Evolutionary conservation across 1,140 invertebrate genomes (phyloP), one percentile per base, ranked within the genome.

Genomic region (Cryptotermes secundus): DNA sequence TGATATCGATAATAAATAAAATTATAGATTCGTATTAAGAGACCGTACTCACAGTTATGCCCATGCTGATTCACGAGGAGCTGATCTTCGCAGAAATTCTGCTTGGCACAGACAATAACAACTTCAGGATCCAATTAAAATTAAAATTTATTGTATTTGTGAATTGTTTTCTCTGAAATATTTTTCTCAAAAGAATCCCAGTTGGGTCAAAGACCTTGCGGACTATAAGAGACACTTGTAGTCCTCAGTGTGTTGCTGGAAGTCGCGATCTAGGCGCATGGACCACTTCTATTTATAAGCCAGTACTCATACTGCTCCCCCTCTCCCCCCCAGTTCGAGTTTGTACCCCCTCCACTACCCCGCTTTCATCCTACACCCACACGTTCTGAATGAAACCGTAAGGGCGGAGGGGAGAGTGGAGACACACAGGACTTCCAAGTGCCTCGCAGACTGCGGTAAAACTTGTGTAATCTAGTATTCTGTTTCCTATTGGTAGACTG

Each of bases 381-480:
- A 91, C 92, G 90, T 91, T 91, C 91, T 92, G 90, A 92, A 93
- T 92, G 92, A 92, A 92, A 86, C 86, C 83, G 79, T 85, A 80
- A 88, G 72, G 88, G 87, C 84, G 42, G 86, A 81, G 83, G 3
- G 84, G 49, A 85, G 83, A 83, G 84, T 31, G 10, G 53, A 26
- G 83, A 87, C 82, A 79, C 80, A 36, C n/a, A 53, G 65, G 34
- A 49, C 85, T 34, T 38, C 86, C 45, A 79, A 72, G 59, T 31
- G 59, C 59, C 59, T 26, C 59, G 59, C 59, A 72, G 31, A 72
- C 59, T 72, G 59, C 59, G 59, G n/a, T 14, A 72, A 72, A 72
- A 72, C 26, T 72, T 72, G 59, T 72, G 31, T 72, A 72, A 72
- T 72, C 59, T 31, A 72, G 59, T 72, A 72, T 31, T 31, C n/a